These are phyloP conservation scores for Hydrotaea cyrtoneurina DNA, from an alignment of 2,888 invertebrate genomes.

Conservation along the genomic window DNA sequence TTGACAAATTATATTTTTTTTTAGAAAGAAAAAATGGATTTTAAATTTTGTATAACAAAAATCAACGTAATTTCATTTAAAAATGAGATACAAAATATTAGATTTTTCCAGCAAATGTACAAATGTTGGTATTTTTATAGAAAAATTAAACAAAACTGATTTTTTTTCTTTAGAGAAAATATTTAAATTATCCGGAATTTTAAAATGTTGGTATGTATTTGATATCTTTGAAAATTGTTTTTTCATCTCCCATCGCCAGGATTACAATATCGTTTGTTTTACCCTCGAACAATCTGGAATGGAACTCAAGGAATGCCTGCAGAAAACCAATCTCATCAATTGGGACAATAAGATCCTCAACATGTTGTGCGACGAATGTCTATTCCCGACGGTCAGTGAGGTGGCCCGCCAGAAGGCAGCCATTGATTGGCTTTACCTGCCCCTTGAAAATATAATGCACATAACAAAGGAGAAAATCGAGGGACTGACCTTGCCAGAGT, in stretches of 20 bases:
- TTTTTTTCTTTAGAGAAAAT: too few relatives aligned
- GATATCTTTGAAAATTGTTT: too few relatives aligned
- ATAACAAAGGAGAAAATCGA: slow-evolving; percentile 42
- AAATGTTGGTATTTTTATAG: too few relatives aligned
- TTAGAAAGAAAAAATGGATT: too few relatives aligned
- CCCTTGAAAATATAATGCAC: slow-evolving; percentile 42
- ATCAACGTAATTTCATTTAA: too few relatives aligned
- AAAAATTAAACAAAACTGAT: too few relatives aligned
- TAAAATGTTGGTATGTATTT: too few relatives aligned
- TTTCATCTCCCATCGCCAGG: slow-evolving; percentile 1
- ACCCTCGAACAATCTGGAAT: slow-evolving; percentile 33
- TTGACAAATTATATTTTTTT: too few relatives aligned
- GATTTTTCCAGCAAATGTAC: too few relatives aligned
- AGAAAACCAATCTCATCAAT: slow-evolving; percentile 25
- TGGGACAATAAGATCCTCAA: slow-evolving; percentile 22
- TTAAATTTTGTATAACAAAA: too few relatives aligned
- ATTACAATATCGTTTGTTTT: slow-evolving; percentile 38
- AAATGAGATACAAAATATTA: too few relatives aligned
- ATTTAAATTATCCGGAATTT: too few relatives aligned
- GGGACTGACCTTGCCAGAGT: slow-evolving; percentile 31
- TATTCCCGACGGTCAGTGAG: slow-evolving; percentile 36
- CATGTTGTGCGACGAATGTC: slow-evolving; percentile 44
- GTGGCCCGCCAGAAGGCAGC: slow-evolving; percentile 40
- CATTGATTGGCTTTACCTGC: slow-evolving; percentile 26
- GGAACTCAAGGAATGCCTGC: slow-evolving; percentile 47